phyloP scores from a whole-genome alignment of 2,113 vertebrate species.

The Pantherophis guttatus region DNA sequence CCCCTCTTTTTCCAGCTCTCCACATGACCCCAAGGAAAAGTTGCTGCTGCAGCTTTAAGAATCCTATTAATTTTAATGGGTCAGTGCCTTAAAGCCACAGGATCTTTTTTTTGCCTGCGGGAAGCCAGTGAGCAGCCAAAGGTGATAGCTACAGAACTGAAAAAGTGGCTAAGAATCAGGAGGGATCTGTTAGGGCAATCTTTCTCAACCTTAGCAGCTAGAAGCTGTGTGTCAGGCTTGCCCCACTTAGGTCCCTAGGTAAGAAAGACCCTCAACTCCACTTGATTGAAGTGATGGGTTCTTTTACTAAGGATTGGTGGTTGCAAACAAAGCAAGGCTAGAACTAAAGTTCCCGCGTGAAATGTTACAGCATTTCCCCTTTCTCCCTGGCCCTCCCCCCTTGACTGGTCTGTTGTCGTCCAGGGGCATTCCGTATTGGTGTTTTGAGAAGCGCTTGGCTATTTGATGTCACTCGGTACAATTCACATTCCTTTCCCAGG shows the following conservation, averaged over 20 bases:
- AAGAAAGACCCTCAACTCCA: neutral
- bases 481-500: neutral
- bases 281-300: neutral
- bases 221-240: neutral
- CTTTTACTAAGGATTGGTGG: neutral
- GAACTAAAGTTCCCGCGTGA: neutral
- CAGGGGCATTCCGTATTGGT: neutral
- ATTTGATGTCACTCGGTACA: too few species aligned
- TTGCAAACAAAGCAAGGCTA: neutral
- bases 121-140: neutral
- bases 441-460: neutral
- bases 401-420: neutral
- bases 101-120: neutral
- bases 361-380: neutral
- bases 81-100: neutral
- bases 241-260: neutral
- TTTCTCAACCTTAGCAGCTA: neutral
- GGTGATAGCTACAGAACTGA: neutral
- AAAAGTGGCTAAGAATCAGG: neutral
- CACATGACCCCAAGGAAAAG: neutral
- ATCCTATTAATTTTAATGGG: neutral
- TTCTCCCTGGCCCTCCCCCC: neutral
- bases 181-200: neutral
- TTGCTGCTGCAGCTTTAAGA: neutral
- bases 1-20: neutral